These are phyloP conservation scores for Anoplophora glabripennis DNA, from an alignment of 1,140 invertebrate species.

Conservation along the genomic window DNA sequence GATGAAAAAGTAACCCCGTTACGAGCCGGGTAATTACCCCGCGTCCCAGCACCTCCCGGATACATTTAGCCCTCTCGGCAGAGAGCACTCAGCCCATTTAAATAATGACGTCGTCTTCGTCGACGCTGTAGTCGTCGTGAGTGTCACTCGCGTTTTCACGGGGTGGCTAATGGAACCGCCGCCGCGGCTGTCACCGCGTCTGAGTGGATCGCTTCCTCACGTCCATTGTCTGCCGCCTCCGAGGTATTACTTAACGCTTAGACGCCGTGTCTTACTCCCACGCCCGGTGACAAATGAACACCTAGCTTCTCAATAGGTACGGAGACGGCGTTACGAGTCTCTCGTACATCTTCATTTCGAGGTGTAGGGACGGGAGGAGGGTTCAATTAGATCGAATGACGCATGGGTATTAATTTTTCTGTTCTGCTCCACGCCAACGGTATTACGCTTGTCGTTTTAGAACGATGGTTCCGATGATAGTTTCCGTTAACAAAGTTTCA, in stretches of 20 bases:
- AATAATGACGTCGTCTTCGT: too few species aligned
- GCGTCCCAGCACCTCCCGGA: background rate
- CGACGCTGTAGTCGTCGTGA: too few species aligned
- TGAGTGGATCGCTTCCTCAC: background rate
- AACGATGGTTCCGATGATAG: too few species aligned
- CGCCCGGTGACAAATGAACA: conserved; percentile 5
- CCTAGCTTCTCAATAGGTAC: conserved; percentile 3
- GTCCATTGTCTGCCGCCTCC: background rate
- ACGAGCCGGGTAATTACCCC: conserved; percentile 23
- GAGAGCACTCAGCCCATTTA: too few species aligned
- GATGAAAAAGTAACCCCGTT: too few species aligned
- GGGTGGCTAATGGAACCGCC: background rate
- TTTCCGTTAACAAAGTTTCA: too few species aligned
- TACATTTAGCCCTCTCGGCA: background rate
- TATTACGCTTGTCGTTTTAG: too few species aligned
- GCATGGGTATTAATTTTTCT: background rate
- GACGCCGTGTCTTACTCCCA: too few species aligned
- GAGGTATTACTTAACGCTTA: too few species aligned
- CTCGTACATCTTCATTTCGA: background rate
- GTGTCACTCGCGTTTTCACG: too few species aligned
- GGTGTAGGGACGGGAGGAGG: background rate
- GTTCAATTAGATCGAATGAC: background rate
- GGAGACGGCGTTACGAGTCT: background rate
- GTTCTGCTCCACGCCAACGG: too few species aligned
- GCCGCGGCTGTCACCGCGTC: conserved; percentile 2